A percentile compares a stretch with the other conserved stretches of the same genome.
phyloP scores from a whole-genome alignment of 2,113 vertebrate species.

The Camelus dromedarius region DNA sequence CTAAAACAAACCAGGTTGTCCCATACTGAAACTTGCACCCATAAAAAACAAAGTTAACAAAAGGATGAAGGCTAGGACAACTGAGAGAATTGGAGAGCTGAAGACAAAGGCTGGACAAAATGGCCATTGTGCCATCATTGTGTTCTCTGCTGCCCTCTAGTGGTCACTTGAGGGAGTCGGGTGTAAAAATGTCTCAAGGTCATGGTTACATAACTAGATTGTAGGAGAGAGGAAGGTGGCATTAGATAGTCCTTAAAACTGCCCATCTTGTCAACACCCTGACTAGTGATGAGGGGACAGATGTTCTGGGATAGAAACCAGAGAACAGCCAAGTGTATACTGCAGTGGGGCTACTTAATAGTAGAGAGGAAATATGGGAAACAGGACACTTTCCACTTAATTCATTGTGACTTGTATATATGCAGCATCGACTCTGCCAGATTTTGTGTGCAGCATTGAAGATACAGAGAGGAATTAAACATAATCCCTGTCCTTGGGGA shows the following conservation, averaged over 20 bases:
- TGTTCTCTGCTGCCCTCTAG: conserved; percentile 81
- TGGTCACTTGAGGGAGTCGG: background rate
- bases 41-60: conserved; percentile 72
- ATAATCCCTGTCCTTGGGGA: background rate
- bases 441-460: background rate
- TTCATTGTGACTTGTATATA: background rate
- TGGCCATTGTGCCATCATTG: background rate
- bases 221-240: background rate
- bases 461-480: background rate
- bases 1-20: background rate
- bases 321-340: background rate
- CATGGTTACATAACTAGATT: background rate
- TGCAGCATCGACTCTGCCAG: too few relatives aligned
- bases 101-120: conserved; percentile 77
- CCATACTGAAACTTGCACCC: conserved; percentile 38
- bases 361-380: background rate
- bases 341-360: background rate
- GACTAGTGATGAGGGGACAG: background rate
- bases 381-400: too few relatives aligned
- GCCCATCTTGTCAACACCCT: background rate
- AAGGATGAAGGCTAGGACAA: conserved; percentile 70
- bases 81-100: background rate
- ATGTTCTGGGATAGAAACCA: background rate
- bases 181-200: conserved; percentile 63
- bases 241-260: background rate